Evolutionary conservation across 2,888 invertebrate genomes (phyloP).

Genomic region (Miltochrista miniata): DNA sequence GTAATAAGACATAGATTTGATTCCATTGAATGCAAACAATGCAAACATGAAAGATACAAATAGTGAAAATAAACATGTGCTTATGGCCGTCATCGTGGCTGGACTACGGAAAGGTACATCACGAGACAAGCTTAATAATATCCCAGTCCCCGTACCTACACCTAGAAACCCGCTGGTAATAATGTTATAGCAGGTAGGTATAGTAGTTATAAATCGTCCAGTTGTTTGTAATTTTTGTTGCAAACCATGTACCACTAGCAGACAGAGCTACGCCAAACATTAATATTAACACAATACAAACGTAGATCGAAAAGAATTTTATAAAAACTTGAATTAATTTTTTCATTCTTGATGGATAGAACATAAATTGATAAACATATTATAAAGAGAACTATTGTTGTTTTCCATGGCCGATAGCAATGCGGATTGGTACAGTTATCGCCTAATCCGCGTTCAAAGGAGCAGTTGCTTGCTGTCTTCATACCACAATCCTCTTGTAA

Average conservation of each 20-base stretch:
- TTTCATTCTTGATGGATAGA: constrained; percentile 59
- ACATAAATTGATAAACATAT: constrained; percentile 52
- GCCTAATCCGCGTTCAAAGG: constrained; percentile 68
- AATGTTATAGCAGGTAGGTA: no score
- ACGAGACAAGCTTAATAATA: constrained; percentile 57
- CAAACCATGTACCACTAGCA: constrained; percentile 66
- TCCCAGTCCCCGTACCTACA: constrained; percentile 62
- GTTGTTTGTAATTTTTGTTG: constrained; percentile 46
- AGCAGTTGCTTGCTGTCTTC: constrained; percentile 66
- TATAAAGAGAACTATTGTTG: constrained; percentile 39
- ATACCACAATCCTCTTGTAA: constrained; percentile 68
- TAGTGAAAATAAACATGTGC: constrained; percentile 52
- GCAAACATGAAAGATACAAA: constrained; percentile 50
- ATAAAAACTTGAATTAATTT: constrained; percentile 48
- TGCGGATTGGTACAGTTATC: constrained; percentile 46
- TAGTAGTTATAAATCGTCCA: no score
- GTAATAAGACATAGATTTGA: constrained; percentile 70
- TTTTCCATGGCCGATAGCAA: constrained; percentile 59
- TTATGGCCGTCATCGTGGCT: constrained; percentile 67
- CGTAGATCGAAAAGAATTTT: constrained; percentile 49
- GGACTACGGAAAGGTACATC: constrained; percentile 70
- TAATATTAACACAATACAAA: constrained; percentile 48
- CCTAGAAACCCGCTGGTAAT: constrained; percentile 53
- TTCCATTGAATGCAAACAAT: constrained; percentile 60
- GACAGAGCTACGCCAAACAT: constrained; percentile 64